Conservation (phyloP, 2,888 invertebrate genomes). For the Leptopterna dolabrata region DNA sequence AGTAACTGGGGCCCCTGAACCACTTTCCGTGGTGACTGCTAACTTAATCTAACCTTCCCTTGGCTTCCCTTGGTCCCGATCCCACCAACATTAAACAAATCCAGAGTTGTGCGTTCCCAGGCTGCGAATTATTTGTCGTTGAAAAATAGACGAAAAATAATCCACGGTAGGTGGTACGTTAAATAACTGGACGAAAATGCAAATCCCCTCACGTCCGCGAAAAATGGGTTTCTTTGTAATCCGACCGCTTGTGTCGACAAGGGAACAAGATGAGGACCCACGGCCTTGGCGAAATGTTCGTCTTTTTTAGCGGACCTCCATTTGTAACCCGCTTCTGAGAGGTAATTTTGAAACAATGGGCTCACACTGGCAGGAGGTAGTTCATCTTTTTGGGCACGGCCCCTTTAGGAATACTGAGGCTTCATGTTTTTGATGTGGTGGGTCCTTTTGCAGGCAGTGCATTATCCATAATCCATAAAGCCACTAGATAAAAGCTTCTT, state of each 20-base stretch:
- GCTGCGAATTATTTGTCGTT: no score
- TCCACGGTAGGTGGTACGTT: not conserved
- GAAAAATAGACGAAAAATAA: not conserved
- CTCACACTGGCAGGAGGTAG: not conserved
- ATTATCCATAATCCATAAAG: no score
- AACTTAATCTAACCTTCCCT: no score
- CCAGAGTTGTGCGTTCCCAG: no score
- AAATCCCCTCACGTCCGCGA: not conserved
- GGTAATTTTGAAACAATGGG: not conserved
- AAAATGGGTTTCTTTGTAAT: not conserved
- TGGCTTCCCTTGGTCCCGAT: no score
- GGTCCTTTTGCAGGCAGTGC: no score
- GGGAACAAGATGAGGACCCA: not conserved
- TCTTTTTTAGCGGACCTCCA: not conserved
- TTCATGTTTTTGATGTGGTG: no score
- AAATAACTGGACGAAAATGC: conserved; percentile 1
- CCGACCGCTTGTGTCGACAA: not conserved
- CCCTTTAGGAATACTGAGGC: no score
- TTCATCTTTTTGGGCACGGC: not conserved
- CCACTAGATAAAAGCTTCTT: no score
- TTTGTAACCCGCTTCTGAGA: not conserved
- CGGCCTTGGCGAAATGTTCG: not conserved
- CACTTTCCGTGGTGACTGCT: no score
- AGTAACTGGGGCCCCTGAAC: no score
- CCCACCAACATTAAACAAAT: no score